Evolutionary conservation across 1,140 invertebrate genomes (phyloP), one percentile per base, ranked within the genome.

Genomic region (Drosophila seguyi): DNA sequence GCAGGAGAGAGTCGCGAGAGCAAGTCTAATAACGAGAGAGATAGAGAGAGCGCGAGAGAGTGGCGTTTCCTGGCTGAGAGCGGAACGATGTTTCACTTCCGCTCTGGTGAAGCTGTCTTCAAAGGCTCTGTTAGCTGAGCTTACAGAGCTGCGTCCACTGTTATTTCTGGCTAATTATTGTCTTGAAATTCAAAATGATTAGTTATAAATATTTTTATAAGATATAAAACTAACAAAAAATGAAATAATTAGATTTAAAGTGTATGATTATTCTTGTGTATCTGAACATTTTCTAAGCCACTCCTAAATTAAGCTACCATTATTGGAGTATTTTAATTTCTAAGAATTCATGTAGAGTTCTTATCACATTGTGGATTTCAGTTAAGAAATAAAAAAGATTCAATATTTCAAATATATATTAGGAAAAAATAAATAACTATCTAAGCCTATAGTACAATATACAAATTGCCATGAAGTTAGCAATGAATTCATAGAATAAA

Each of bases 41-140:
- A 48, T 34, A 52, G 13, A 20, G 22, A 68, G 53, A 44, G 7
- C 3, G 8, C 6, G 25, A 42, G 38, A 42, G 48, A 71, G 16
- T 3, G 31, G 7, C 22, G 8, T 22, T 14, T 16, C 10, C 27
- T 36, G 8, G 13, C 13, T 27, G 36, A 36, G 68, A 72, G 41
- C 27, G 10, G 29, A 45, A 31, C 6, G 39, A 13, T 53, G 65
- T 74, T 88, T 44, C 73, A 72, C 44, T 88, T 71, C 60, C 85
- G 73, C 42, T 44, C 10, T 27, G 42, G 27, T 68, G 36, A 62
- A 47, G 42, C 41, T 55, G 42, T 14, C 44, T 18, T 5, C 4
- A 10, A n/a, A n/a, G 1, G 1, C 38, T 13, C 71, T 66, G 48
- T 74, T 55, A 78, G 57, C n/a, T n/a, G 18, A 10, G 6, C 11